Evolutionary conservation across 92 coral and sea anemone species (phyloP), one percentile per base, ranked within the genome.

Genomic region (Epizoanthus illoricatus): DNA sequence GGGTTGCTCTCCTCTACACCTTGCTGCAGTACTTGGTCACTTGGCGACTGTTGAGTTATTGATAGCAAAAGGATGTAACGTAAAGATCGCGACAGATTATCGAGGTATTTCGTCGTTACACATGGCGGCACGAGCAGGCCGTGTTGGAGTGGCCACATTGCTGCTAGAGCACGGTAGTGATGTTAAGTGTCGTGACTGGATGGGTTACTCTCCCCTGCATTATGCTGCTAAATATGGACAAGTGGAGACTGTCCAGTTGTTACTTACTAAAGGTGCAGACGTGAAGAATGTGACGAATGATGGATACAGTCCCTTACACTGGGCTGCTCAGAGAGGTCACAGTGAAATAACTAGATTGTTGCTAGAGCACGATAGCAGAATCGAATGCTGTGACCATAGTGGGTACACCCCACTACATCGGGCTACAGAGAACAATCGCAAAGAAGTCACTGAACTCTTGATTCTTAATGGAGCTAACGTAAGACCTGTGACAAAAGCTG

Each of bases 21-120:
- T 63, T 7, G 87, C 87, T 19, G 73, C 80, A 7, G 43, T 7
- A 4, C 7, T 0, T 7, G 87, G 87, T 8, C 52, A 63, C n/a
- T 16, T 74, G 5, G 81, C 60, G n/a, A 24, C 52, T 11, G 74
- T 84, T 4, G 43, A 64, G 20, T 24, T 84, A 12, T 74, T 72
- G 73, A 18, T 49, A 7, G 47, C 55, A 0, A 3, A 23, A 21
- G 80, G 86, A 40, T 69, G 20, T 7, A 61, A 58, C 12, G 20
- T n/a, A 17, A 60, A 60, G 21, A 12, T 24, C 20, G 33, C 13
- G 23, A 60, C 23, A 60, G 23, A 17, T 2, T 17, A 2, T 5
- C 6, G 65, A 17, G 23, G 20, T 18, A 60, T 28, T 28, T 28
- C 65, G 9, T 24, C 65, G 23, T 60, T 60, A 3, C 65, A 60